These are phyloP conservation scores for Chaetodon auriga DNA, from an alignment of 2,113 vertebrate genomes.

Conservation along the genomic window DNA sequence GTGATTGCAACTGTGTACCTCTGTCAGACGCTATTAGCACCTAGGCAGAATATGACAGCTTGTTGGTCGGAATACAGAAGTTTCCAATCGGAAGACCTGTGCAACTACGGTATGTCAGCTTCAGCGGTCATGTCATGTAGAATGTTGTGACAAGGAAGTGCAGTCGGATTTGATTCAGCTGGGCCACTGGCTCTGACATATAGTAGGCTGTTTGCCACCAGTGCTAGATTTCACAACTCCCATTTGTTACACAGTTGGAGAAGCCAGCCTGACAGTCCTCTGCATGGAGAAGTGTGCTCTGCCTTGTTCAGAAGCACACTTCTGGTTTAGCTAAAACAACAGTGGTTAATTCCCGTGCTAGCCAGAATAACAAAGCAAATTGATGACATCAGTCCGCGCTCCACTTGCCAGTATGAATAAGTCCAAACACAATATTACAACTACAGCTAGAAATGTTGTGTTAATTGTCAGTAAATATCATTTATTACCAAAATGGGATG, in stretches of 20 bases:
- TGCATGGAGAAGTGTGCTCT: not conserved
- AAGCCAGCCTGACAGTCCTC: slow-evolving; percentile 12
- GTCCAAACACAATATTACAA: slow-evolving; percentile 19
- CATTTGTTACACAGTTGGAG: slow-evolving; percentile 28
- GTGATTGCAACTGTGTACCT: slow-evolving; percentile 45
- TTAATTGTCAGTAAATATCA: not conserved
- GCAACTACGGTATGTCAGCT: slow-evolving; percentile 6
- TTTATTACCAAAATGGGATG: not conserved
- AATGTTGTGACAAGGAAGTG: slow-evolving; percentile 41
- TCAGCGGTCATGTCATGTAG: slow-evolving; percentile 7
- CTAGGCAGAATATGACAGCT: slow-evolving; percentile 32
- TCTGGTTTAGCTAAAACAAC: slow-evolving; percentile 39
- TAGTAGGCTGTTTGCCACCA: slow-evolving; percentile 35
- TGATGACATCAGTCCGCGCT: slow-evolving; percentile 10
- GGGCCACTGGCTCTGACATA: slow-evolving; percentile 38
- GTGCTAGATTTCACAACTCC: slow-evolving; percentile 54
- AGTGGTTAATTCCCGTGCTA: slow-evolving; percentile 28
- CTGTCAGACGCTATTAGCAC: slow-evolving; percentile 34
- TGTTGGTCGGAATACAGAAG: slow-evolving; percentile 16
- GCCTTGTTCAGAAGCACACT: slow-evolving; percentile 14
- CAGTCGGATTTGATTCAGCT: slow-evolving; percentile 31
- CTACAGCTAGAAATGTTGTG: not conserved
- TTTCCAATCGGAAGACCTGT: slow-evolving; percentile 27
- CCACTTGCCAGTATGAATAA: slow-evolving; percentile 4
- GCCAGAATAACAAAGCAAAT: slow-evolving; percentile 42